Evolutionary conservation across 2,113 vertebrate species (phyloP), one percentile per base, ranked within the genome.

Genomic region (Semnopithecus entellus): DNA sequence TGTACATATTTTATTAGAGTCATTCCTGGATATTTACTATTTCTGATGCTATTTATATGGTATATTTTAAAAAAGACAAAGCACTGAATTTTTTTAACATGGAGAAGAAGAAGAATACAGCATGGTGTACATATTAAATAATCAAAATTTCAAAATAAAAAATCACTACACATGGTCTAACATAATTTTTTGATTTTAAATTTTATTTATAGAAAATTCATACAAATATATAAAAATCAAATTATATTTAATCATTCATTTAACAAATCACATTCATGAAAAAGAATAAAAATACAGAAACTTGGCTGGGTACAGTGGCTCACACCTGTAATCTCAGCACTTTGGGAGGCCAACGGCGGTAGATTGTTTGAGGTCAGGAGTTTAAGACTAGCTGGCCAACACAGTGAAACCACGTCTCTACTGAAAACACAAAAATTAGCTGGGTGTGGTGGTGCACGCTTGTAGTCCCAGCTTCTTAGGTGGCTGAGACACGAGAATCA

Each of bases 181-280:
- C 32, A 81, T 61, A 52, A 48, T 23, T 82, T 95, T 95, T 91
- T 85, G 35, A 78, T 70, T 94, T 96, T 92, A 78, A 61, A 85
- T 61, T 90, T 70, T 78, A 75, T 57, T 70, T 90, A 70, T 64
- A 86, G 40, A 92, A 94, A 88, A 96, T 30, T 30, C 30, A 94
- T 27, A 85, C 8, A 88, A 88, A 92, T 66, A 97, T 20, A 94
- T 66, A 91, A 78, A 93, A 94, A 48, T 75, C 80, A 75, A 96
- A 75, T 88, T 88, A 88, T 8, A 85, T 61, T 79, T 43, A 90
- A 43, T 30, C 18, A 92, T 3, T 75, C 64, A 91, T 23, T 66
- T 68, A 68, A 91, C 66, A 94, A 81, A 80, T 84, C 72, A 95
- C 11, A 91, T 45, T 94, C 18, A 72, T 76, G 30, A 88, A 91